Conservation (phyloP, 2,888 invertebrate species). For the Ceratothoa steindachneri region DNA sequence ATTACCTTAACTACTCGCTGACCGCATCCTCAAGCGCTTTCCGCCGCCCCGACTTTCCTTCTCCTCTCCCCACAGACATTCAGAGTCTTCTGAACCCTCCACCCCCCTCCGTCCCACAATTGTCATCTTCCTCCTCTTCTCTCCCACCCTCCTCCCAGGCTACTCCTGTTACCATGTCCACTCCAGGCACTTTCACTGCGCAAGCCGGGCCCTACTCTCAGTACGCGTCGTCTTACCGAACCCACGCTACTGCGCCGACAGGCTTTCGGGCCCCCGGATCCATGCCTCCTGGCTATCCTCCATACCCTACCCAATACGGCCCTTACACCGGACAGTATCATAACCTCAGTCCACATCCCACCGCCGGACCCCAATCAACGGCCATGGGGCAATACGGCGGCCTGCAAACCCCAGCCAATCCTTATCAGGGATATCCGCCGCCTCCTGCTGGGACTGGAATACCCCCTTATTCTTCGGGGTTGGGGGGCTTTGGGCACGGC, state of each 20-base stretch:
- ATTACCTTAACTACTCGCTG: conserved; percentile 44
- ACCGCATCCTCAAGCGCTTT: conserved; percentile 38
- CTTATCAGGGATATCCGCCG: conserved; percentile 35
- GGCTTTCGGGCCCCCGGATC: neutral
- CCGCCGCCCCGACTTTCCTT: conserved; percentile 39
- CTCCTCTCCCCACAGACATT: conserved; percentile 27
- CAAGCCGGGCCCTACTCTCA: conserved; percentile 33
- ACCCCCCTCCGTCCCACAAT: conserved; percentile 15
- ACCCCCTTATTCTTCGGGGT: conserved; percentile 30
- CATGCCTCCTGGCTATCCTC: conserved; percentile 8
- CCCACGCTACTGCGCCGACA: conserved; percentile 11
- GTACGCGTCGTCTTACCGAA: conserved; percentile 22
- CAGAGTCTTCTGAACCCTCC: conserved; percentile 33
- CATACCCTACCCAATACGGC: conserved; percentile 20
- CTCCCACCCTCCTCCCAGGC: conserved; percentile 1
- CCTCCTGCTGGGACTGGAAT: conserved; percentile 24
- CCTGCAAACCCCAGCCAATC: conserved; percentile 29
- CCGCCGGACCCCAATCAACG: conserved; percentile 23
- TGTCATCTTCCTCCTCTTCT: conserved; percentile 21
- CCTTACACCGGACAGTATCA: conserved; percentile 27
- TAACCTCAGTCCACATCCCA: conserved; percentile 22
- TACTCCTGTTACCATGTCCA: conserved; percentile 17
- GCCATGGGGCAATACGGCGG: conserved; percentile 35
- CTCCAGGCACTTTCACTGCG: conserved; percentile 23
- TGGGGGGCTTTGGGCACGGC: conserved; percentile 36